Conservation (phyloP, 1,140 invertebrate species). For the Drosophila auraria region DNA sequence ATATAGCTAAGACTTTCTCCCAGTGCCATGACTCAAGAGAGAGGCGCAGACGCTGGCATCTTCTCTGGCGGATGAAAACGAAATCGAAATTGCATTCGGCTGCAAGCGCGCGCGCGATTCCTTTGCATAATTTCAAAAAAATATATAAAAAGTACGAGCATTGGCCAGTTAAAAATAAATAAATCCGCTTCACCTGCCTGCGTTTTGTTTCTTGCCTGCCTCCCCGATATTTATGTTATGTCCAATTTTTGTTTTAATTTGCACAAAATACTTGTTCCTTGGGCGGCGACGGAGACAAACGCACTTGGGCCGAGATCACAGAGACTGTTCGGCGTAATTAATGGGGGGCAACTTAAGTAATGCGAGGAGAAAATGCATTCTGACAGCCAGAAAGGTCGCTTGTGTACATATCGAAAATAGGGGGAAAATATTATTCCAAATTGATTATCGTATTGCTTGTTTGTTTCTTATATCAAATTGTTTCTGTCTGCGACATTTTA, state of each 20-base stretch:
- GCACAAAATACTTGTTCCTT: constrained; percentile 42
- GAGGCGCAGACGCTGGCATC: constrained; percentile 44
- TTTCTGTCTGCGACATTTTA: neutral
- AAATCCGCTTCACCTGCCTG: constrained; percentile 60
- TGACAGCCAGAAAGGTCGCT: constrained; percentile 47
- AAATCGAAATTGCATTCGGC: constrained; percentile 65
- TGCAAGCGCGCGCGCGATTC: constrained; percentile 25
- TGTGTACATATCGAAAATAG: constrained; percentile 5
- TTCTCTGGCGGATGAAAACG: constrained; percentile 72
- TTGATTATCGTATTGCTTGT: constrained; percentile 26
- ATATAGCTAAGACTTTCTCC: neutral
- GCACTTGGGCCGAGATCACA: constrained; percentile 54
- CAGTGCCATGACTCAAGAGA: constrained; percentile 51
- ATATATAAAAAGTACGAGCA: constrained; percentile 36
- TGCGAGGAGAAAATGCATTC: constrained; percentile 51
- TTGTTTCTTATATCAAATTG: neutral
- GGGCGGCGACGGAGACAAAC: constrained; percentile 32
- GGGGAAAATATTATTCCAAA: constrained; percentile 18
- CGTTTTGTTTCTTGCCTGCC: constrained; percentile 28
- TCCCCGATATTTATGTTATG: constrained; percentile 67
- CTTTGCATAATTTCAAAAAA: constrained; percentile 60
- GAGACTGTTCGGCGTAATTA: constrained; percentile 46
- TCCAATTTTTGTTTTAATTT: constrained; percentile 74
- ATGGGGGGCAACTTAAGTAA: constrained; percentile 61
- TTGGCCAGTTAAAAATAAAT: constrained; percentile 70